Percentiles rank a stretch among this genome's conserved stretches.
phyloP scores from a whole-genome alignment of 37 sponge, comb jelly and placozoan species.

The Geodia barretti region DNA sequence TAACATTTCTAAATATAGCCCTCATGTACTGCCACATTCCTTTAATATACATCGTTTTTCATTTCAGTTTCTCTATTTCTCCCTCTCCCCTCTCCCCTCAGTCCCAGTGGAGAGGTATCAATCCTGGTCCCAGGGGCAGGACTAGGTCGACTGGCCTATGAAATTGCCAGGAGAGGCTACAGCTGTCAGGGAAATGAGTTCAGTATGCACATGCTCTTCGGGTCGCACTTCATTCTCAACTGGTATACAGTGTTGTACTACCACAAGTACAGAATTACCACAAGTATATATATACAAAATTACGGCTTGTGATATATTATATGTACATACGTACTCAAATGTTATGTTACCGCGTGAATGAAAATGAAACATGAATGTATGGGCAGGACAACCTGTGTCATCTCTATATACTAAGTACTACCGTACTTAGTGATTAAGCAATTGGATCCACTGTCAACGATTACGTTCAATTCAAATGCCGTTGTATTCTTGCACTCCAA shows the following conservation, averaged over 20 bases:
- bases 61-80: constrained; percentile 2
- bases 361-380: neutral
- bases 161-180: constrained; percentile 86
- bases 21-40: no score
- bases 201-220: constrained; percentile 95
- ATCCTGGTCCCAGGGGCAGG: constrained; percentile 96
- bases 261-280: neutral
- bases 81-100: constrained; percentile 10
- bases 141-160: constrained; percentile 92
- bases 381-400: neutral
- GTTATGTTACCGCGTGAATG: no score
- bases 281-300: neutral
- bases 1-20: no score
- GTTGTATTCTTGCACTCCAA: neutral
- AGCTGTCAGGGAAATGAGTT: constrained; percentile 98
- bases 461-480: neutral
- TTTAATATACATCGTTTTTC: neutral
- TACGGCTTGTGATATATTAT: neutral
- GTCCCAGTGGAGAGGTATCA: constrained; percentile 39
- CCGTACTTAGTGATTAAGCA: no score
- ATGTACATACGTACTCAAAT: no score
- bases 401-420: no score
- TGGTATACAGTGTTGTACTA: no score
- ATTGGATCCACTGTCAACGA: no score
- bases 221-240: constrained; percentile 95